These are phyloP conservation scores for Neomonachus schauinslandi DNA, from an alignment of 2,113 vertebrate species.

Conservation along the genomic window DNA sequence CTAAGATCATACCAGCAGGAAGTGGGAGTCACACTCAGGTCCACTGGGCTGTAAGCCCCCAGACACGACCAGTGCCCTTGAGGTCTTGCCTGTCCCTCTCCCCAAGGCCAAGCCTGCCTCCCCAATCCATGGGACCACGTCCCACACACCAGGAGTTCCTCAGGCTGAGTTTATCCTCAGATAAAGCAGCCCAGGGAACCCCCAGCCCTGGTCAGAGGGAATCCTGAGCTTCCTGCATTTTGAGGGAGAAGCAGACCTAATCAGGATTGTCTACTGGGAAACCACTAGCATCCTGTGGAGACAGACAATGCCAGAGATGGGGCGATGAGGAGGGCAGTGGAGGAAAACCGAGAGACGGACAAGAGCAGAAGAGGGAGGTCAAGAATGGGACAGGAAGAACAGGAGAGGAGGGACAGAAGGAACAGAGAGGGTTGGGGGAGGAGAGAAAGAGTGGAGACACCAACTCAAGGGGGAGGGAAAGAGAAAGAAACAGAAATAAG, in stretches of 20 bases:
- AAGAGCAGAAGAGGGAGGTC: not conserved
- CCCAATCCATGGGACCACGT: not conserved
- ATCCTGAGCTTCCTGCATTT: too few relatives aligned
- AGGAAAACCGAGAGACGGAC: not conserved
- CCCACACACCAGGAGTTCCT: not conserved
- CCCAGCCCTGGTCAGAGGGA: not conserved
- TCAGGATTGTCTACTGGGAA: not conserved
- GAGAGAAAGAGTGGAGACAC: not conserved
- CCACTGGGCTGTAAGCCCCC: not conserved
- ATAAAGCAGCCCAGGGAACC: not conserved
- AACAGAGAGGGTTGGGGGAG: not conserved
- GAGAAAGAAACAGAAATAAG: not conserved
- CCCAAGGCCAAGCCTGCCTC: not conserved
- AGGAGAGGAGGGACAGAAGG: not conserved
- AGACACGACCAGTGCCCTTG: not conserved
- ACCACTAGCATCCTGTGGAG: not conserved
- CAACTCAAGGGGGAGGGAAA: rapidly evolving
- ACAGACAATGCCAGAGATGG: not conserved
- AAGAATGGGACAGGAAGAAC: not conserved
- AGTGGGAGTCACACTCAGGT: not conserved
- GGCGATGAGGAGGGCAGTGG: not conserved
- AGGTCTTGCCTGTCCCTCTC: rapidly evolving
- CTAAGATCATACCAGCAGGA: rapidly evolving
- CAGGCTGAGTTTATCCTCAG: not conserved
- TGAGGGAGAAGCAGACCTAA: not conserved